phyloP scores from a whole-genome alignment of 92 coral and sea anemone species.

The Actinostola sp. region DNA sequence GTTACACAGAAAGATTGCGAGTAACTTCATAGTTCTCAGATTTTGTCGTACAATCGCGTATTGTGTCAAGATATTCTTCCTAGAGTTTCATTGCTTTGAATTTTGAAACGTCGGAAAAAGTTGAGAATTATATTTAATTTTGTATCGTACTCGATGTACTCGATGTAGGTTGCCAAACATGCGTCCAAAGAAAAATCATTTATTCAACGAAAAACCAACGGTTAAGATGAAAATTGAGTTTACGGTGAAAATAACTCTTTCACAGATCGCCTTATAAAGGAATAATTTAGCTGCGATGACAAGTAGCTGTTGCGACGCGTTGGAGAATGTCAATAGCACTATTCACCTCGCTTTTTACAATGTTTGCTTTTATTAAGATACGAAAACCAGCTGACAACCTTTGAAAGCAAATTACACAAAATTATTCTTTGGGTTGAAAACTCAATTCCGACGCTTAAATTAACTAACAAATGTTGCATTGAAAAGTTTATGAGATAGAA shows the following conservation, averaged over 20 bases:
- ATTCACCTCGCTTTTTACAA: not conserved
- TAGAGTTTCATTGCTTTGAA: not conserved
- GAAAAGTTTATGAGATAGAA: not conserved
- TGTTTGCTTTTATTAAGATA: conserved; percentile 1
- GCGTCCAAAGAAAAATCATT: not conserved
- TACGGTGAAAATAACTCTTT: not conserved
- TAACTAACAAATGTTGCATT: not conserved
- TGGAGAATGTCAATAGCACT: not conserved
- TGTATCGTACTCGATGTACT: not conserved
- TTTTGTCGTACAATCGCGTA: not conserved
- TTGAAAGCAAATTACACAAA: conserved; percentile 8
- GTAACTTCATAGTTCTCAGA: not conserved
- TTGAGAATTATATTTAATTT: not conserved
- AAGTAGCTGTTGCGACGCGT: not conserved
- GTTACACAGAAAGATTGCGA: not conserved
- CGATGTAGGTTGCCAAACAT: not conserved
- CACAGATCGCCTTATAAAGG: not conserved
- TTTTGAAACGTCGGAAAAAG: not conserved
- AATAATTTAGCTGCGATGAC: not conserved
- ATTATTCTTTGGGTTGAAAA: not conserved
- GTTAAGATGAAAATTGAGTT: not conserved
- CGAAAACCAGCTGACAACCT: not conserved
- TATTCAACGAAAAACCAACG: not conserved
- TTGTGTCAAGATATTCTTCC: not conserved
- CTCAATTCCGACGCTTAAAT: not conserved